phyloP scores from a whole-genome alignment of 1,140 invertebrate species.

The Brachionus asplanchnoidis region DNA sequence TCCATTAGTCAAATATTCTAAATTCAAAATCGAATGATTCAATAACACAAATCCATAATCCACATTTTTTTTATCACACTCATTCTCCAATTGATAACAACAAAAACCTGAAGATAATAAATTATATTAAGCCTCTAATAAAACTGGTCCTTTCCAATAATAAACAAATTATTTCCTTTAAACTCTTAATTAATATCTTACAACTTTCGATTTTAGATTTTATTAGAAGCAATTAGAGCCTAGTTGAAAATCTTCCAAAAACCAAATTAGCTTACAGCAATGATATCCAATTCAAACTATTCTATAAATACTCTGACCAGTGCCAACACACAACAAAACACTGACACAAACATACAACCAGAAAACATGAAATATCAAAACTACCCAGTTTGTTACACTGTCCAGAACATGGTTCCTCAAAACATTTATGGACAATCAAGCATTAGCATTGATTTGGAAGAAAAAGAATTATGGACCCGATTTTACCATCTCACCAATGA shows the following conservation, averaged over 20 bases:
- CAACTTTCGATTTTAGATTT: background rate
- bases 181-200: slow-evolving; percentile 21
- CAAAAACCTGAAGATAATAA: background rate
- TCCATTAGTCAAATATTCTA: background rate
- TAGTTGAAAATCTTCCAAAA: background rate
- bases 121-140: background rate
- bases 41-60: background rate
- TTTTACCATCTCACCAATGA: slow-evolving; percentile 94
- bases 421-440: background rate
- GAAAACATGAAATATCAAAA: slow-evolving; percentile 9
- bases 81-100: background rate
- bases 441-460: slow-evolving; percentile 44
- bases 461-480: slow-evolving; percentile 85
- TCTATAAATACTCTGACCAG: background rate
- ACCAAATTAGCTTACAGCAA: background rate
- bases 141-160: slow-evolving; percentile 23
- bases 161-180: slow-evolving; percentile 38
- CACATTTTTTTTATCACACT: background rate
- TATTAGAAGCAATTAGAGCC: slow-evolving; percentile 31
- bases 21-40: background rate
- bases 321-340: background rate
- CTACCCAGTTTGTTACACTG: background rate
- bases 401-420: slow-evolving; percentile 4
- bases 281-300: background rate
- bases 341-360: background rate